These are phyloP conservation scores for Drosophila seguyi DNA, from an alignment of 1,140 invertebrate species.

Conservation along the genomic window DNA sequence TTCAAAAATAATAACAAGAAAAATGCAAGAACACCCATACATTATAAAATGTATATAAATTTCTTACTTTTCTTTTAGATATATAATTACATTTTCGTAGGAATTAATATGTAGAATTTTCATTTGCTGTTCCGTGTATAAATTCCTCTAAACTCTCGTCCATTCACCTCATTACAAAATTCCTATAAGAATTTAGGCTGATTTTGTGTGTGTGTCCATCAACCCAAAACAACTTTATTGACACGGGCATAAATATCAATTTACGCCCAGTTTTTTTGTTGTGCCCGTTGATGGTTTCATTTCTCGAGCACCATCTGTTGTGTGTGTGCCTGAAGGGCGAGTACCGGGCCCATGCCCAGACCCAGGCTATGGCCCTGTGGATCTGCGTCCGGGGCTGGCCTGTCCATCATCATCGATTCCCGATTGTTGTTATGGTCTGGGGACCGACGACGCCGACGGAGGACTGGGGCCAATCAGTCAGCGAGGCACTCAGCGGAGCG, in stretches of 20 bases:
- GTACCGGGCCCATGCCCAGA: conserved; percentile 6
- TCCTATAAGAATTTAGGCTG: conserved; percentile 20
- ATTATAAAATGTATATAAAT: not conserved
- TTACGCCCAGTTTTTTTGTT: conserved; percentile 54
- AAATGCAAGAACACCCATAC: not conserved
- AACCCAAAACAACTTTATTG: conserved; percentile 47
- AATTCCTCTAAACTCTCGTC: not conserved
- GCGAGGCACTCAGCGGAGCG: conserved; percentile 76
- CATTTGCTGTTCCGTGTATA: not conserved
- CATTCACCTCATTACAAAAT: conserved; percentile 49
- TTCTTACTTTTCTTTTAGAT: not conserved
- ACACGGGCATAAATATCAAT: conserved; percentile 58
- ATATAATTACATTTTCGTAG: not conserved
- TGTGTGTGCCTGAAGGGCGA: conserved; percentile 39
- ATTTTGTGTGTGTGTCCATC: conserved; percentile 30
- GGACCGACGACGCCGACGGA: not conserved
- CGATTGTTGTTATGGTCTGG: conserved; percentile 22
- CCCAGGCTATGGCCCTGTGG: conserved; percentile 26
- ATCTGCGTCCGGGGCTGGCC: conserved; percentile 41
- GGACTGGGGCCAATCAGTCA: conserved; percentile 69
- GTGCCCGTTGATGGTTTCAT: conserved; percentile 40
- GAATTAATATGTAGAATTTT: not conserved
- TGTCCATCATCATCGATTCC: conserved; percentile 58
- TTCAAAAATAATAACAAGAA: not conserved
- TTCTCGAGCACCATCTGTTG: conserved; percentile 51